These are phyloP conservation scores for Himalopsyche japonica DNA, from an alignment of 2,888 invertebrate species.

Conservation along the genomic window DNA sequence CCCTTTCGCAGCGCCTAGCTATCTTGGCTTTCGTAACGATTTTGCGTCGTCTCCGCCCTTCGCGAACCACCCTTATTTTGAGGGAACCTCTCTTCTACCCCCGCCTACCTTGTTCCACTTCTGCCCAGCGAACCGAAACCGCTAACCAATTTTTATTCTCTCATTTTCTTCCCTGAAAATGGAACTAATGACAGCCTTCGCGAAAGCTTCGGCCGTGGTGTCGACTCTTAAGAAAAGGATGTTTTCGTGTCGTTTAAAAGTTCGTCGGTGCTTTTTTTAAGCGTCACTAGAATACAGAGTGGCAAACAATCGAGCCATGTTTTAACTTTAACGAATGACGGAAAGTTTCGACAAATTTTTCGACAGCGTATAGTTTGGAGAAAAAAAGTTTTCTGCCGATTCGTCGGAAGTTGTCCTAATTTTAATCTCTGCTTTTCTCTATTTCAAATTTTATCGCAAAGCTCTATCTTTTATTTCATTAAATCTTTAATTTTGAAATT, in stretches of 20 bases:
- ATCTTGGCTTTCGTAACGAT: slow-evolving; percentile 30
- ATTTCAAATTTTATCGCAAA: not conserved
- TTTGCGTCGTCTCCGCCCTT: not conserved
- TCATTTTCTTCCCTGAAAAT: slow-evolving; percentile 12
- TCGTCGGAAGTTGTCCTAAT: not conserved
- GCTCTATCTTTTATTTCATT: too few species aligned
- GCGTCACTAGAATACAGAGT: slow-evolving; percentile 22
- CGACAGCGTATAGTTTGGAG: not conserved
- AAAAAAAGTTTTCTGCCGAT: not conserved
- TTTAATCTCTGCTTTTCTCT: not conserved
- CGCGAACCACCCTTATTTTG: not conserved
- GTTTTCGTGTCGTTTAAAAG: slow-evolving; percentile 37
- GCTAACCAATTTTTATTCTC: slow-evolving; percentile 34
- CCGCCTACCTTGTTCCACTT: not conserved
- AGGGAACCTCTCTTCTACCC: not conserved
- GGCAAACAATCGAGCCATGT: not conserved
- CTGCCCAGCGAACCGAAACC: slow-evolving; percentile 17
- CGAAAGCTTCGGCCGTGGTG: slow-evolving; percentile 24
- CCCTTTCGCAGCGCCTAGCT: slow-evolving; percentile 19
- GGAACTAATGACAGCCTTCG: slow-evolving; percentile 36
- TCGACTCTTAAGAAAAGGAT: slow-evolving; percentile 16
- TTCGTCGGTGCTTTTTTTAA: slow-evolving; percentile 20
- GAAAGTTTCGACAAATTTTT: not conserved
- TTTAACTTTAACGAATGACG: not conserved
- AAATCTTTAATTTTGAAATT: too few species aligned